These are phyloP conservation scores for Melanaphis sacchari DNA, from an alignment of 1,140 invertebrate genomes.

Conservation along the genomic window DNA sequence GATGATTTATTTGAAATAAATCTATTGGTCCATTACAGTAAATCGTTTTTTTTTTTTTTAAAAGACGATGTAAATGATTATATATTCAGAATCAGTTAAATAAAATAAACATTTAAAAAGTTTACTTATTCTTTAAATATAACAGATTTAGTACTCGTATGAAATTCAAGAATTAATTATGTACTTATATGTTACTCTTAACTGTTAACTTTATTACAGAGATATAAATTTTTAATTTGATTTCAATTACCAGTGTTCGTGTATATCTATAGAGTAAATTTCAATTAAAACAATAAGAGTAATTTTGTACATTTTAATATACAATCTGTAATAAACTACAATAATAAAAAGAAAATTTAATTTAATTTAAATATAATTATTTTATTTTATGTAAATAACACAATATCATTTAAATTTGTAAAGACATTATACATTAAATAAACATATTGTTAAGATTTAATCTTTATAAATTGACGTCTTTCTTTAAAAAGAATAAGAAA, in stretches of 20 bases:
- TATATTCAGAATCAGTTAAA: background rate
- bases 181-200: background rate
- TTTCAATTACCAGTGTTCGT: background rate
- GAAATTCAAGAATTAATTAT: background rate
- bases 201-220: background rate
- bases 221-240: background rate
- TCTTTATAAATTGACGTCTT: background rate
- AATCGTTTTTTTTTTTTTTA: background rate
- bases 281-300: background rate
- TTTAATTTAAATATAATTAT: too few species aligned
- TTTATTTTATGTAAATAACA: background rate
- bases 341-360: background rate
- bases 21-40: background rate
- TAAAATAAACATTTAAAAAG: background rate
- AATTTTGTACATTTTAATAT: background rate
- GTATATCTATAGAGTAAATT: background rate
- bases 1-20: slow-evolving; percentile 11
- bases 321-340: background rate
- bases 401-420: background rate
- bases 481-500: background rate
- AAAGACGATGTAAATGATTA: background rate
- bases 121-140: background rate
- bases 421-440: too few species aligned
- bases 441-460: background rate
- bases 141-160: background rate